Evolutionary conservation across 2,888 invertebrate species (phyloP).

Genomic region (Lucinisca nassula): DNA sequence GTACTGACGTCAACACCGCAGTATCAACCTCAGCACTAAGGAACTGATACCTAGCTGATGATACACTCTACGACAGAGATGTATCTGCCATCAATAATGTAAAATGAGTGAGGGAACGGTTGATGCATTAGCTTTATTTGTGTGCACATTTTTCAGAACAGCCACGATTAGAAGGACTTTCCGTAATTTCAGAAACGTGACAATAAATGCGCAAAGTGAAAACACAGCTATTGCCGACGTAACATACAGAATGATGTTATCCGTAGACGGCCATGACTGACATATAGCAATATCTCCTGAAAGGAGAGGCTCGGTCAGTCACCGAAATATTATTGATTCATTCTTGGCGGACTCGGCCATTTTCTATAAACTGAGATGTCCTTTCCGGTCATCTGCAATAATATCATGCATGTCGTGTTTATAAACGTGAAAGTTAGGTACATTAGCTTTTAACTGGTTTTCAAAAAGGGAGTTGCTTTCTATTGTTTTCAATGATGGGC

Average conservation of each 20-base stretch:
- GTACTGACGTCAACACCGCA: too few species aligned
- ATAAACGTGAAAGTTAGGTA: slow-evolving; percentile 20
- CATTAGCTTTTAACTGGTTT: slow-evolving; percentile 9
- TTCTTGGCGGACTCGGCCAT: neutral
- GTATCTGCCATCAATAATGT: too few species aligned
- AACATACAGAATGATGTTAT: slow-evolving; percentile 26
- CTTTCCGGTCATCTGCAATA: neutral
- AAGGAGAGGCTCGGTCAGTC: neutral
- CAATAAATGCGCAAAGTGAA: neutral
- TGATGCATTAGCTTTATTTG: neutral
- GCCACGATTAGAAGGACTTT: neutral
- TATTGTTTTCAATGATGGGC: neutral
- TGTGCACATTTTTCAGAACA: neutral
- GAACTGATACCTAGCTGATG: too few species aligned
- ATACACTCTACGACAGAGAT: too few species aligned
- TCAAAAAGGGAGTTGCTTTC: slow-evolving; percentile 24
- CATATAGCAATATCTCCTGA: neutral
- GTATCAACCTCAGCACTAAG: too few species aligned
- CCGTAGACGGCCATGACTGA: neutral
- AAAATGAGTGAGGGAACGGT: neutral
- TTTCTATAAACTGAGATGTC: neutral
- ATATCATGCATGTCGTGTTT: neutral
- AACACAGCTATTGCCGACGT: slow-evolving; percentile 17
- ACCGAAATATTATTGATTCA: neutral
- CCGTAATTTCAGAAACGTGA: slow-evolving; percentile 18